Base-by-base conservation (phyloP, 2,113 vertebrate species). In the Scolopax mira region DNA sequence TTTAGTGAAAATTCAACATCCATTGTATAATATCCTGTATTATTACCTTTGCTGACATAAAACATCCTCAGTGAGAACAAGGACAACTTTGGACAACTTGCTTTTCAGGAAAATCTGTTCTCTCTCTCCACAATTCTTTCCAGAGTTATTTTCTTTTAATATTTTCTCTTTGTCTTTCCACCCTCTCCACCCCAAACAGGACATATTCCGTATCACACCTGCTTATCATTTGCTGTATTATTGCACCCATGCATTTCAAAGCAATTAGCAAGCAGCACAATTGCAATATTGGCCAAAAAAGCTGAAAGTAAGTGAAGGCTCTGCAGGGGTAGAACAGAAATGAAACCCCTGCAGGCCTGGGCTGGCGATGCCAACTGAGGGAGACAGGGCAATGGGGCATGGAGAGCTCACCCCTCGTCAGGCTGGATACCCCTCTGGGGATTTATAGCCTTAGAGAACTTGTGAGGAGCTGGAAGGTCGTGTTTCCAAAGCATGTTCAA, bases 1-100 rank as follows among this genome's bases (percentile, higher is more conserved):
- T 72, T 78, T 33, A 85, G 37, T 41, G 62, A 44, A 90, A 93
- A 95, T 65, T 90, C 67, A 86, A 61, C 67, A 78, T 70, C 66
- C 67, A 37, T 73, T 88, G 52, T 58, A 69, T 62, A 65, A 83
- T n/a, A 85, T 77, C 71, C 85, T 93, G 16, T 55, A 74, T 86
- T 66, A 79, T 62, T n/a, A 65, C 37, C 69, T 91, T 66, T 72
- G 65, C 57, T 71, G 81, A 74, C 39, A 72, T 60, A 46, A 85
- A 89, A 69, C 31, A 87, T 71, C 70, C 81, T 85, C 35, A 48
- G 8, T 30, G 51, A 89, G 48, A 91, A 74, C 30, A 49, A 66
- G 52, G 35, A 52, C 27, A 84, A 80, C 55, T 46, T 41, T 42
- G n/a, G 60, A 69, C 57, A 89, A 44, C 55, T 52, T 83, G 55